Conservation (phyloP, 1,140 invertebrate species). For the Zophobas morio region DNA sequence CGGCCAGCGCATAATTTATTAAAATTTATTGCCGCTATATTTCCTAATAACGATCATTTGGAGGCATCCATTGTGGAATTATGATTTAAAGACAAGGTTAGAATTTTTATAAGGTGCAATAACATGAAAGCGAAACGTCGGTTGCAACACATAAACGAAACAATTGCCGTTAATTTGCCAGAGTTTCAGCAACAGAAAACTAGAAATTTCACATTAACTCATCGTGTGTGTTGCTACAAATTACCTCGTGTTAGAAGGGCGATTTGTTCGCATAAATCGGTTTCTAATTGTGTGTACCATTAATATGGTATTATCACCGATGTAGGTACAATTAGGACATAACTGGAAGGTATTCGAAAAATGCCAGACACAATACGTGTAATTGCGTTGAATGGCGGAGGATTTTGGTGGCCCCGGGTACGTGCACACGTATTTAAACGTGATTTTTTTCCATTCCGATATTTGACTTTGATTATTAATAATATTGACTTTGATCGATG, state of each 20-base stretch:
- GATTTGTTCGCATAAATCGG: slow-evolving; percentile 36
- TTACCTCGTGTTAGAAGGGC: not conserved
- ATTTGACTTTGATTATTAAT: slow-evolving; percentile 64
- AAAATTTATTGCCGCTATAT: slow-evolving; percentile 29
- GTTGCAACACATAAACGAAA: slow-evolving; percentile 29
- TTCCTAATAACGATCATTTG: slow-evolving; percentile 42
- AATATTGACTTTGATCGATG: slow-evolving; percentile 66
- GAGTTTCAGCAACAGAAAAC: slow-evolving; percentile 20
- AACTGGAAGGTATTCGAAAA: slow-evolving; percentile 44
- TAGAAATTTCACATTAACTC: slow-evolving; percentile 21
- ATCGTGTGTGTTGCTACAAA: slow-evolving; percentile 21
- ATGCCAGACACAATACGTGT: slow-evolving; percentile 42
- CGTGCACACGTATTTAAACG: slow-evolving; percentile 12
- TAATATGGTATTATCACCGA: slow-evolving; percentile 9
- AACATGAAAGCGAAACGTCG: slow-evolving; percentile 38
- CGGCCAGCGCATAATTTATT: slow-evolving; percentile 29
- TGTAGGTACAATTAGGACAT: slow-evolving; percentile 20
- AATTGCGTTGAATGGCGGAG: slow-evolving; percentile 46
- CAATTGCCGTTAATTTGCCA: slow-evolving; percentile 30
- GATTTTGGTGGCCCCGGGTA: slow-evolving; percentile 35
- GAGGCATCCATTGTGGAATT: slow-evolving; percentile 36
- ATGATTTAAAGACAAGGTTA: slow-evolving; percentile 39
- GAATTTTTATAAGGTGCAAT: slow-evolving; percentile 42
- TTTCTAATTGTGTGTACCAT: slow-evolving; percentile 37
- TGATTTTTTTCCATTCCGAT: slow-evolving; percentile 20